phyloP scores from a whole-genome alignment of 2,113 vertebrate genomes.

The Gadus chalcogrammus region DNA sequence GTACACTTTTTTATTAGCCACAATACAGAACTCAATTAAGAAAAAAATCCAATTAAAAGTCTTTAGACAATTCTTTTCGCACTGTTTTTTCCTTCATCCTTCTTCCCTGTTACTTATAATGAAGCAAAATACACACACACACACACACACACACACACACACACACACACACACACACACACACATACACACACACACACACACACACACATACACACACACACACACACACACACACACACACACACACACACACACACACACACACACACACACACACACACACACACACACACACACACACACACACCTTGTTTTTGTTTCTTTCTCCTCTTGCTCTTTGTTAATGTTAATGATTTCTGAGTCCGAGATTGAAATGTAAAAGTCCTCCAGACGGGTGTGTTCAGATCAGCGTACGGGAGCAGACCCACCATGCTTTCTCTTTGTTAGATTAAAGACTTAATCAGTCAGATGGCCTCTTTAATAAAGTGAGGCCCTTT shows the following conservation, averaged over 20 bases:
- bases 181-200: conserved; percentile 3
- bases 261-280: too few relatives aligned
- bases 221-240: neutral
- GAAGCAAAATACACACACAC: conserved; percentile 55
- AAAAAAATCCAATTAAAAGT: conserved; percentile 73
- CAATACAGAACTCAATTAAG: conserved; percentile 70
- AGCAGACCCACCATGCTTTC: conserved; percentile 21
- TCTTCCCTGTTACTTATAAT: conserved; percentile 52
- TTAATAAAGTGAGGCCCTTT: conserved; percentile 6
- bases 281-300: too few relatives aligned
- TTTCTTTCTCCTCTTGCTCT: conserved; percentile 15
- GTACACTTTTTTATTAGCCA: conserved; percentile 63
- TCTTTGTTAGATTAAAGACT: conserved; percentile 28
- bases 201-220: conserved; percentile 11
- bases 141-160: neutral
- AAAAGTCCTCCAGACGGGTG: conserved; percentile 44
- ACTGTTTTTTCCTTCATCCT: conserved; percentile 29
- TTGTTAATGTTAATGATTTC: conserved; percentile 25
- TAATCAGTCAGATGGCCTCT: conserved; percentile 36
- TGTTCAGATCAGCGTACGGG: neutral
- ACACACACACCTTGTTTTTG: conserved; percentile 1
- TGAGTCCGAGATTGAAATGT: conserved; percentile 33
- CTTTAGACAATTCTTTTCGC: conserved; percentile 64
- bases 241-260: too few relatives aligned
- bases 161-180: conserved; percentile 11